phyloP scores from a whole-genome alignment of 2,888 invertebrate genomes.

The Dimorphilus gyrociliatus region DNA sequence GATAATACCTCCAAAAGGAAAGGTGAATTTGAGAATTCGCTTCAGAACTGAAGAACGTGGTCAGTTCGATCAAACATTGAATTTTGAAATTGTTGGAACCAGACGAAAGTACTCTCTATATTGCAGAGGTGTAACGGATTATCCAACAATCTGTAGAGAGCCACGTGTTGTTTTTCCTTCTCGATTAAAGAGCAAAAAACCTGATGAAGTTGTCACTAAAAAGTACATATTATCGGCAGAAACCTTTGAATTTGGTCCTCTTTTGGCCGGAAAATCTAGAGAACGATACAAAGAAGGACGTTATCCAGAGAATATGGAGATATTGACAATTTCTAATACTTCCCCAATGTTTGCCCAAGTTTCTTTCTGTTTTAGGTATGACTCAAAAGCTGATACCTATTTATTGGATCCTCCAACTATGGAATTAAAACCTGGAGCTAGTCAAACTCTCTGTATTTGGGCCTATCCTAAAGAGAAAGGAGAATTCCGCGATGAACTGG shows the following conservation, averaged over 20 bases:
- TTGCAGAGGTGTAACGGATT: constrained; percentile 37
- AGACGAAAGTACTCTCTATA: constrained; percentile 34
- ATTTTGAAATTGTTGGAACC: constrained; percentile 37
- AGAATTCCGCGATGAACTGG: constrained; percentile 31
- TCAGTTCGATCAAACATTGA: constrained; percentile 38
- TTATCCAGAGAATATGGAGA: constrained; percentile 36
- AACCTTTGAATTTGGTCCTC: constrained; percentile 37
- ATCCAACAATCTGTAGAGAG: constrained; percentile 37
- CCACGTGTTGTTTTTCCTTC: constrained; percentile 37
- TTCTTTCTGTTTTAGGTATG: constrained; percentile 35
- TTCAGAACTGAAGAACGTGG: constrained; percentile 36
- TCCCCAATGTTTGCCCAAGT: constrained; percentile 35
- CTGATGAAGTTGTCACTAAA: constrained; percentile 35
- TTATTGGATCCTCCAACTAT: constrained; percentile 35
- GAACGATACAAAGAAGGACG: constrained; percentile 33
- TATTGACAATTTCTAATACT: constrained; percentile 29
- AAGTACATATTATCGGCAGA: constrained; percentile 33
- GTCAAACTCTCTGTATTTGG: constrained; percentile 30
- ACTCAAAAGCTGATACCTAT: constrained; percentile 34
- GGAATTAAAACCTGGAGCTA: constrained; percentile 32
- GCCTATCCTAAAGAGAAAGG: constrained; percentile 34
- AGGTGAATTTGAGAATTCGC: constrained; percentile 25
- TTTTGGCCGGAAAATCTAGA: constrained; percentile 34
- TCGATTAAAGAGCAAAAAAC: constrained; percentile 29
- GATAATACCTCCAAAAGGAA: constrained; percentile 33